phyloP scores from a whole-genome alignment of 1,140 invertebrate species.

The Sminthurides bifidus region DNA sequence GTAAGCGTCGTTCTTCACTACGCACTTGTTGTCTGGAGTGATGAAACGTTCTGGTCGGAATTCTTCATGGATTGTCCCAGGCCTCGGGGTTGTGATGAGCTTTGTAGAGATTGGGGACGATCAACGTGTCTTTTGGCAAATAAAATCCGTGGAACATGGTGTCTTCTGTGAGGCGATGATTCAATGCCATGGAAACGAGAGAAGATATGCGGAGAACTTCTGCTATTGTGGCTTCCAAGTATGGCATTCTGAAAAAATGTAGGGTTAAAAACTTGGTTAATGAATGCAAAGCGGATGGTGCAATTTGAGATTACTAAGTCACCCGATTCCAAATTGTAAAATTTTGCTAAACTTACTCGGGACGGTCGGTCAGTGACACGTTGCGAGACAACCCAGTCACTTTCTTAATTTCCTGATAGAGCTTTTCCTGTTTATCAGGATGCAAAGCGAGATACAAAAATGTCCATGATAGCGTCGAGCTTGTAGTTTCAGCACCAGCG shows the following conservation, averaged over 20 bases:
- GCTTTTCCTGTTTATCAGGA: constrained; percentile 52
- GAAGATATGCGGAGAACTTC: neutral
- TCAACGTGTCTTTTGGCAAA: constrained; percentile 21
- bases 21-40: constrained; percentile 15
- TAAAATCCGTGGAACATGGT: constrained; percentile 11
- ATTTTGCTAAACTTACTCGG: constrained; percentile 34
- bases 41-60: constrained; percentile 36
- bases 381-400: constrained; percentile 39
- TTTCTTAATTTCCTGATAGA: constrained; percentile 51
- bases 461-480: constrained; percentile 55
- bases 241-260: neutral
- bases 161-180: constrained; percentile 16
- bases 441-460: constrained; percentile 54
- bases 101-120: constrained; percentile 29
- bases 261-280: neutral
- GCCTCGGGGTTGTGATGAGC: constrained; percentile 31
- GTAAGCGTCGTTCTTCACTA: constrained; percentile 19
- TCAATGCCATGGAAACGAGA: neutral
- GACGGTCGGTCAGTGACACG: constrained; percentile 38
- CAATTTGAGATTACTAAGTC: no score
- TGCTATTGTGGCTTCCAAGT: neutral
- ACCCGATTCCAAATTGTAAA: neutral
- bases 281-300: no score
- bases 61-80: constrained; percentile 33
- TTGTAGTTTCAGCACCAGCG: constrained; percentile 47